phyloP scores from a whole-genome alignment of 2,888 invertebrate genomes.

The Ophion obscuratus region DNA sequence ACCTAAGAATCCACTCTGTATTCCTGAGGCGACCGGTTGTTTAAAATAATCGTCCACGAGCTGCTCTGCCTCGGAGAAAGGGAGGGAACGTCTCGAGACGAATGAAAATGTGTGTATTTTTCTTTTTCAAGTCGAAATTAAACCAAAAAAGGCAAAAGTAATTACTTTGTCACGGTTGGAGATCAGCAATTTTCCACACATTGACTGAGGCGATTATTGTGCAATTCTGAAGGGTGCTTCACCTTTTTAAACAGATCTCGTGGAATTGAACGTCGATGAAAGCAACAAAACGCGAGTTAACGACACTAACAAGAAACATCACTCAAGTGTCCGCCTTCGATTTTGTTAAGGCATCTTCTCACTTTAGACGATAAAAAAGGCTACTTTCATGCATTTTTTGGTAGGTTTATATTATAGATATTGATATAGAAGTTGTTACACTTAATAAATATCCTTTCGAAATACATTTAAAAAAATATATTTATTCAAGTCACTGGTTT shows the following conservation, averaged over 20 bases:
- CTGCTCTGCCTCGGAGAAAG: conserved; percentile 24
- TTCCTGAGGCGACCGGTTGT: conserved; percentile 77
- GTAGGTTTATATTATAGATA: too few species aligned
- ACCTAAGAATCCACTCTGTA: conserved; percentile 81
- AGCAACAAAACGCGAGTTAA: background rate
- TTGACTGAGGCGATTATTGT: conserved; percentile 15
- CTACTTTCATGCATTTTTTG: too few species aligned
- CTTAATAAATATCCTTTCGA: too few species aligned
- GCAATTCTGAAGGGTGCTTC: conserved; percentile 2
- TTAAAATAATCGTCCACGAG: conserved; percentile 80
- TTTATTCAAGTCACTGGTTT: too few species aligned
- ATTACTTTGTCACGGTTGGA: conserved; percentile 14
- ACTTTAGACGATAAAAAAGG: too few species aligned
- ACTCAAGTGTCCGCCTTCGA: too few species aligned
- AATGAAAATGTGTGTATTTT: conserved; percentile 11
- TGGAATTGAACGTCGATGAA: background rate
- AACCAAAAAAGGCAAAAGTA: conserved; percentile 1
- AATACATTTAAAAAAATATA: too few species aligned
- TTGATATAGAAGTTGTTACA: too few species aligned
- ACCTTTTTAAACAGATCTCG: background rate
- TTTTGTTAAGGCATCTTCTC: too few species aligned
- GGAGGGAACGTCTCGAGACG: conserved; percentile 19
- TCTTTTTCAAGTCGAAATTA: conserved; percentile 6
- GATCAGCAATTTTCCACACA: conserved; percentile 28
- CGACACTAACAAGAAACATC: background rate